Evolutionary conservation across 2,888 invertebrate species (phyloP), one percentile per base, ranked within the genome.

Genomic region (Drosophila prostipennis): DNA sequence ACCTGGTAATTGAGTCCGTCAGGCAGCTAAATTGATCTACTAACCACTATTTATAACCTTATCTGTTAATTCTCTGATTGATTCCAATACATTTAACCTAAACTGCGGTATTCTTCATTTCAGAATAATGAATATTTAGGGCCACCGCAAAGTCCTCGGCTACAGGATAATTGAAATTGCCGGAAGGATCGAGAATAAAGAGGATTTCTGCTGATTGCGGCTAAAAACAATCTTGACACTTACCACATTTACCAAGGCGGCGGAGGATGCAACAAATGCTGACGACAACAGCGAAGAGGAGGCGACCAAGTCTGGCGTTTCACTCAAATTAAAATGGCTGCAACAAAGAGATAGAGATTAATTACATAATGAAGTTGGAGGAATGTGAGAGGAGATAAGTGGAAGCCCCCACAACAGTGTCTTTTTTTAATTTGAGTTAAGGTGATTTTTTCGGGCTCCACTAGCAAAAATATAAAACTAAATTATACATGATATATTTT

Each of bases 271-370:
- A 57, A 53, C 39, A 54, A 54, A 36, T 42, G 42, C 23, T 51
- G 49, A 61, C 40, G 64, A 23, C 52, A 49, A 52, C 48, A 39
- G 49, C 39, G 29, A 54, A 39, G 57, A 26, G 39, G 56, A 13
- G 67, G 19, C 37, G 14, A 26, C n/a, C 40, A 49, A 34, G 39
- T 59, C 59, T 32, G 48, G 53, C 69, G 56, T 58, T 67, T 73
- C 71, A 64, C 73, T 54, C 26, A 64, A 75, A 72, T 78, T 65
- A 45, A 57, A 75, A 64, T 73, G 72, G 52, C 80, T 85, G 75
- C 29, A 83, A 80, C 36, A 63, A 19, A 14, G 49, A 19, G 16
- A 51, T 42, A 56, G 29, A 23, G 32, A 48, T 29, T 29, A 51
- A 65, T 67, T 51, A 52, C 34, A 36, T 51, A 19, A 39, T 34